Percentiles rank a stretch among this genome's conserved stretches.
phyloP scores from a whole-genome alignment of 1,140 invertebrate species.

The Lepidostoma basale region DNA sequence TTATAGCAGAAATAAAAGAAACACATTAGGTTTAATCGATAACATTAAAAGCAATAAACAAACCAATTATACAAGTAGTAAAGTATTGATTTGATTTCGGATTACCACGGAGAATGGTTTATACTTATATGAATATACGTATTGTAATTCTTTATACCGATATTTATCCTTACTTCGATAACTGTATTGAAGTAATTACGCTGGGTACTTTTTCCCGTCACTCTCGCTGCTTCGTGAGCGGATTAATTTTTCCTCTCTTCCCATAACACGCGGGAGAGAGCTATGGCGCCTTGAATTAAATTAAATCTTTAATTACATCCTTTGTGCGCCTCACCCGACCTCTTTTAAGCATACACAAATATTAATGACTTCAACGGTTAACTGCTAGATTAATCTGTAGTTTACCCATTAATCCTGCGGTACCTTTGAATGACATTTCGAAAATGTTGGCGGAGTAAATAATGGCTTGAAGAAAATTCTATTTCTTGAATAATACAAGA shows the following conservation, averaged over 20 bases:
- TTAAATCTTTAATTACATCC: slow-evolving; percentile 46
- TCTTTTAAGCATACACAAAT: slow-evolving; percentile 30
- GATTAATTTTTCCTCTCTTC: slow-evolving; percentile 42
- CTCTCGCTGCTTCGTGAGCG: slow-evolving; percentile 34
- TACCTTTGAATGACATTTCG: slow-evolving; percentile 23
- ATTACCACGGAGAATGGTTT: too few species aligned
- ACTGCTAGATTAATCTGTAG: slow-evolving; percentile 33
- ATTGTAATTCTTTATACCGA: too few species aligned
- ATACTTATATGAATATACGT: too few species aligned
- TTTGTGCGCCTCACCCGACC: slow-evolving; percentile 38
- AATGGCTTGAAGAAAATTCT: too few species aligned
- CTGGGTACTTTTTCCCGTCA: slow-evolving; percentile 32
- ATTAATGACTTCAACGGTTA: slow-evolving; percentile 34
- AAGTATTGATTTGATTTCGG: too few species aligned
- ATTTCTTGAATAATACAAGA: too few species aligned
- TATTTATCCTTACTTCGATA: slow-evolving; percentile 31
- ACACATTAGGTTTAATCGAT: too few species aligned
- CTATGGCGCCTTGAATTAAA: slow-evolving; percentile 42
- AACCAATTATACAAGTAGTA: too few species aligned
- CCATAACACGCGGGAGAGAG: slow-evolving; percentile 29
- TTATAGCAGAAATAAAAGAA: too few species aligned
- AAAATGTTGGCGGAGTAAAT: too few species aligned
- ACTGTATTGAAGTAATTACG: slow-evolving; percentile 38
- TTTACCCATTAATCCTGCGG: slow-evolving; percentile 33
- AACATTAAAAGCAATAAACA: too few species aligned